phyloP scores from a whole-genome alignment of 2,888 invertebrate genomes.

The Thera obeliscata region DNA sequence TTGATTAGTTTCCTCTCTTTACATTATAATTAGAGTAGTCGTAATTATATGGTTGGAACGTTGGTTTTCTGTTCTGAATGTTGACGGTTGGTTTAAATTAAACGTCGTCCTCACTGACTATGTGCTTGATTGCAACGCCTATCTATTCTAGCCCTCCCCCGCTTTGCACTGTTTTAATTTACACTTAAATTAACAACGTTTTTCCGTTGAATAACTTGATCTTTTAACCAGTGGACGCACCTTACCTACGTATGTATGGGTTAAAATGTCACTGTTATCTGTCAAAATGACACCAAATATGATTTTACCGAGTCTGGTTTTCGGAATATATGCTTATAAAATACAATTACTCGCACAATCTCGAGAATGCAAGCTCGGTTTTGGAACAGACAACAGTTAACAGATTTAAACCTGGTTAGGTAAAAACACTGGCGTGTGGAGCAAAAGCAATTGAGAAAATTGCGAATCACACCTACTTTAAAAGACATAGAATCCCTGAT shows the following conservation, averaged over 20 bases:
- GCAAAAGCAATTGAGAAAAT: slow-evolving; percentile 16
- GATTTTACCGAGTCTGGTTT: no score
- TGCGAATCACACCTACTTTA: slow-evolving; percentile 27
- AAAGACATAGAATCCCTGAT: slow-evolving; percentile 49
- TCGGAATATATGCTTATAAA: no score
- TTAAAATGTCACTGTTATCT: no score
- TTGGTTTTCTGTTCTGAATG: slow-evolving; percentile 69
- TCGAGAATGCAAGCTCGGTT: no score
- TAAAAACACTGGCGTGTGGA: background rate
- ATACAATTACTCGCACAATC: no score
- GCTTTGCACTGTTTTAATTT: slow-evolving; percentile 61
- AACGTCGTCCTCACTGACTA: slow-evolving; percentile 68
- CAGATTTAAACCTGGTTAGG: no score
- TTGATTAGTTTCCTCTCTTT: slow-evolving; percentile 76
- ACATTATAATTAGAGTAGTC: slow-evolving; percentile 79
- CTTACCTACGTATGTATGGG: background rate
- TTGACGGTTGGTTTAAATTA: slow-evolving; percentile 80
- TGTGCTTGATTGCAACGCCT: slow-evolving; percentile 68
- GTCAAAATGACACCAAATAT: no score
- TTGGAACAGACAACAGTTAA: no score
- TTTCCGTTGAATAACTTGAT: background rate
- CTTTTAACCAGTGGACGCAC: background rate
- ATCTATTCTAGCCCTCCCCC: slow-evolving; percentile 42
- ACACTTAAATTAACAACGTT: slow-evolving; percentile 26
- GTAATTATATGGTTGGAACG: slow-evolving; percentile 78